phyloP scores from a whole-genome alignment of 2,888 invertebrate species.

The Drosophila subsilvestris region DNA sequence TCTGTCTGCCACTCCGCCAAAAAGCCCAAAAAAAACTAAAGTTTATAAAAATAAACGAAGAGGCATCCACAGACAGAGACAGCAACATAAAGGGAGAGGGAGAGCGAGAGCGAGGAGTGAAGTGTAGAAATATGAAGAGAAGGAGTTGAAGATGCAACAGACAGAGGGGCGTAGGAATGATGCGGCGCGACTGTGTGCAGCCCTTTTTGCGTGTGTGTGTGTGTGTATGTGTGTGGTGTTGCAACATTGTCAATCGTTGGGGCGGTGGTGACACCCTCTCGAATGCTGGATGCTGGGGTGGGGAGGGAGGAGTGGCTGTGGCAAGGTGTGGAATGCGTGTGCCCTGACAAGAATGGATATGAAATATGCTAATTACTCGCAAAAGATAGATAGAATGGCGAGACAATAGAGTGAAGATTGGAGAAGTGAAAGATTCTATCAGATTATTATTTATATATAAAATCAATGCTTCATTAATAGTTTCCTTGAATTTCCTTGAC shows the following conservation, averaged over 20 bases:
- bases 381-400: constrained; percentile 20
- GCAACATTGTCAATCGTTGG: constrained; percentile 71
- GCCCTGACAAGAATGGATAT: constrained; percentile 75
- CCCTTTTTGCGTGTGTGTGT: constrained; percentile 65
- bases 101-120: not conserved
- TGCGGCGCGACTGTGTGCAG: constrained; percentile 27
- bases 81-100: constrained; percentile 15
- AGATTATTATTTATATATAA: not conserved
- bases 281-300: constrained; percentile 13
- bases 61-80: constrained; percentile 30
- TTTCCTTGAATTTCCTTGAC: not conserved
- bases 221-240: not conserved
- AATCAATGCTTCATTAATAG: not conserved
- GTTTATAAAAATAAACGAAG: constrained; percentile 75
- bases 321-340: constrained; percentile 43
- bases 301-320: constrained; percentile 1
- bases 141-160: constrained; percentile 3
- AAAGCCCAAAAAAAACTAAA: constrained; percentile 56
- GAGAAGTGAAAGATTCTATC: not conserved
- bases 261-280: constrained; percentile 55
- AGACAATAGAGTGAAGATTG: constrained; percentile 11
- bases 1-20: constrained; percentile 36
- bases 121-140: not conserved
- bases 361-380: constrained; percentile 74
- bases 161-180: constrained; percentile 6